Conservation (phyloP, 2,113 vertebrate genomes). For the Microtus richardsoni region DNA sequence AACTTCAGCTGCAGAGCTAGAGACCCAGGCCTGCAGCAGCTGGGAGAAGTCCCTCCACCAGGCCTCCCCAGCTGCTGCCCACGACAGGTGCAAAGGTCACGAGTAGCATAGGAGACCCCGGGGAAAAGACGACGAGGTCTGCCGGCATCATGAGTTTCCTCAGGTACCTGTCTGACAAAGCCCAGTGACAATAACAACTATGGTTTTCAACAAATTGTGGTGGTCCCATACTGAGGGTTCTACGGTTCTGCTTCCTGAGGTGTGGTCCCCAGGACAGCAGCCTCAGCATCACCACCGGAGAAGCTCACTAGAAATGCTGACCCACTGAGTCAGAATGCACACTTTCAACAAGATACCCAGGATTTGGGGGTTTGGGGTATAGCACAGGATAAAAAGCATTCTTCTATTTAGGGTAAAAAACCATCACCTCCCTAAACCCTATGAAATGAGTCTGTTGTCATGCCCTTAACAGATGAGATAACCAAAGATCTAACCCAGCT, state of each 20-base stretch:
- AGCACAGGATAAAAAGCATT: neutral
- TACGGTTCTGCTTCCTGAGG: neutral
- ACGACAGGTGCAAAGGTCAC: slow-evolving; percentile 76
- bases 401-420: neutral
- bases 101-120: slow-evolving; percentile 45
- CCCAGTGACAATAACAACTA: neutral
- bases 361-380: neutral
- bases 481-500: neutral
- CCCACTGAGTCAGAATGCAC: neutral
- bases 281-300: neutral
- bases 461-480: neutral
- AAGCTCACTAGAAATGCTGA: neutral
- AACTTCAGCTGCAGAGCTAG: slow-evolving; percentile 70
- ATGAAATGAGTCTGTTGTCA: neutral
- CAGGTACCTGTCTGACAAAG: slow-evolving; percentile 56
- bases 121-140: slow-evolving; percentile 36
- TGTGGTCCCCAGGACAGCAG: neutral
- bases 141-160: slow-evolving; percentile 43
- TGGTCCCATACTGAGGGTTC: neutral
- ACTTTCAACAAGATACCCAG: neutral
- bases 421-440: neutral
- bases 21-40: slow-evolving; percentile 35
- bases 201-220: neutral
- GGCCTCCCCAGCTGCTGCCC: slow-evolving; percentile 60
- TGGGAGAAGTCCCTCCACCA: neutral